A percentile compares a stretch with the other conserved stretches of the same genome.
These are phyloP conservation scores for Carassius gibelio DNA, from an alignment of 2,113 vertebrate genomes.

Conservation along the genomic window DNA sequence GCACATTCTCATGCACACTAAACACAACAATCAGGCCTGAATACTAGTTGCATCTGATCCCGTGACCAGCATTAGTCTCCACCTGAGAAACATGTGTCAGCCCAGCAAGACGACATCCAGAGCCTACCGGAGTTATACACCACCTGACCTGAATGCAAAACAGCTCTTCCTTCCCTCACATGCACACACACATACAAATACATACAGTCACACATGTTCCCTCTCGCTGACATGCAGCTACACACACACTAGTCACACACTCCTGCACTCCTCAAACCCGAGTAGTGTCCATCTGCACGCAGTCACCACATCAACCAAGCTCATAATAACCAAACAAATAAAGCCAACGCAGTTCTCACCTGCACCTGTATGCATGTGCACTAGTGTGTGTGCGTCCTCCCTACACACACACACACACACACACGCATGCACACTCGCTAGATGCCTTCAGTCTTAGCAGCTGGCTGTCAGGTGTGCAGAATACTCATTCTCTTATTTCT, in stretches of 20 bases:
- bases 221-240: not conserved
- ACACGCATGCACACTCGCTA: constrained; percentile 55
- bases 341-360: constrained; percentile 46
- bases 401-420: constrained; percentile 16
- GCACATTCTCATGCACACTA: not conserved
- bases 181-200: constrained; percentile 15
- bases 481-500: constrained; percentile 66
- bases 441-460: constrained; percentile 61
- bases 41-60: constrained; percentile 23
- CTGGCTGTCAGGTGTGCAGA: constrained; percentile 72
- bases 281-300: constrained; percentile 54
- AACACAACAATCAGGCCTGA: not conserved
- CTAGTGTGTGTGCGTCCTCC: constrained; percentile 3
- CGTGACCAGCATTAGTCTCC: constrained; percentile 38
- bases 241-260: constrained; percentile 2
- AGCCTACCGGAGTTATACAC: constrained; percentile 5
- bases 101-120: constrained; percentile 1
- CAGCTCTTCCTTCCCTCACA: constrained; percentile 60
- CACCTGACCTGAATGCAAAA: constrained; percentile 80
- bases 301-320: constrained; percentile 66
- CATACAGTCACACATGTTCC: not conserved
- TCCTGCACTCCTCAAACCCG: not conserved
- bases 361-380: constrained; percentile 27
- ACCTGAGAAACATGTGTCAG: constrained; percentile 52
- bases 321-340: constrained; percentile 64